phyloP scores from a whole-genome alignment of 2,888 invertebrate genomes.

The Drosophila nr. medialis region DNA sequence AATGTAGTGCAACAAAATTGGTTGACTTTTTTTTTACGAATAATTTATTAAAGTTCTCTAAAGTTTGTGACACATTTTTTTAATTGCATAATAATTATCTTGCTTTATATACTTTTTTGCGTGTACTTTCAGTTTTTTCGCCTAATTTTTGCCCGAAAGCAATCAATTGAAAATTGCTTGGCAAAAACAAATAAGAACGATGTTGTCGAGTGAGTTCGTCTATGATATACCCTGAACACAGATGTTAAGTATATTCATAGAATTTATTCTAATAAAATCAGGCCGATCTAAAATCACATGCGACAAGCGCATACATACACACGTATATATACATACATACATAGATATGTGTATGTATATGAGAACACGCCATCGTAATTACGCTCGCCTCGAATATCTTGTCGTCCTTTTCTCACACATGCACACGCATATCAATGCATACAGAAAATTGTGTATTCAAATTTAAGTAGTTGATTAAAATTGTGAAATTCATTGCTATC shows the following conservation, averaged over 20 bases:
- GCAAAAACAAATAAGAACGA: too few species aligned
- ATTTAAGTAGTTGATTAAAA: background rate
- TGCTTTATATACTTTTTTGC: background rate
- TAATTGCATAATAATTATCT: background rate
- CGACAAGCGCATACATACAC: background rate
- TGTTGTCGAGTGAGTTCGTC: background rate
- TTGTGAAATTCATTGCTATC: background rate
- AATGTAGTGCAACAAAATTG: background rate
- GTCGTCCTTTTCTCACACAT: background rate
- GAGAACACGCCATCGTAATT: background rate
- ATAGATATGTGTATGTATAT: too few species aligned
- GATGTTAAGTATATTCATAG: background rate
- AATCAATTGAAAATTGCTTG: too few species aligned
- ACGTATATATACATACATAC: too few species aligned
- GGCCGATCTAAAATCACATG: background rate
- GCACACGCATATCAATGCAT: too few species aligned
- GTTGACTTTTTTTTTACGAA: background rate
- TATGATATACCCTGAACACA: background rate
- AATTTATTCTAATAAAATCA: background rate
- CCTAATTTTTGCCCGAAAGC: too few species aligned
- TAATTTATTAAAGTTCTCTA: background rate
- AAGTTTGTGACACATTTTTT: background rate
- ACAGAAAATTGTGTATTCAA: background rate
- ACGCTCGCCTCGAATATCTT: background rate
- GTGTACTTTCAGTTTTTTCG: background rate